phyloP scores from a whole-genome alignment of 1,140 invertebrate genomes.

The Heliothis subflexa region DNA sequence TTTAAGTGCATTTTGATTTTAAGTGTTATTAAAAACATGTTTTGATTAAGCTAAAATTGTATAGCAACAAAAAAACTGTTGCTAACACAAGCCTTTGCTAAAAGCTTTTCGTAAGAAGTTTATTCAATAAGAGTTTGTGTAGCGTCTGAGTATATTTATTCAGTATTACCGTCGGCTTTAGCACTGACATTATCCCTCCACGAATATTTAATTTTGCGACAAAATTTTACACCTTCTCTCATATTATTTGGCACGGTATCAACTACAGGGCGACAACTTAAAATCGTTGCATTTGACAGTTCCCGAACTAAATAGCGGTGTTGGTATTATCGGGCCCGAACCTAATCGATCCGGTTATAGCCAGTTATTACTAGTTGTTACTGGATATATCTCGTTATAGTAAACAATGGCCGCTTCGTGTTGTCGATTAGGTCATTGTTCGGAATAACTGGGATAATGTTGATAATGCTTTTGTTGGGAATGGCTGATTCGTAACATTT shows the following conservation, averaged over 20 bases:
- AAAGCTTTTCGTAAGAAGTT: no score
- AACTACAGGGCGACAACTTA: not conserved
- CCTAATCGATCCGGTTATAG: conserved; percentile 16
- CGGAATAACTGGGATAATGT: conserved; percentile 16
- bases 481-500: not conserved
- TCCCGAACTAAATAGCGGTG: conserved; percentile 24
- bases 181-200: not conserved
- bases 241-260: not conserved
- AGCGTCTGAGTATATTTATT: not conserved
- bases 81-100: no score
- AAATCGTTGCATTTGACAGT: conserved; percentile 17
- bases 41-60: not conserved
- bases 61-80: no score
- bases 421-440: conserved; percentile 34
- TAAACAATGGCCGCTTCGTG: conserved; percentile 24
- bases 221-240: not conserved
- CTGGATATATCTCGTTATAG: conserved; percentile 26
- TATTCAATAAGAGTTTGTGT: not conserved
- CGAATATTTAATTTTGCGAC: conserved; percentile 9
- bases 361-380: conserved; percentile 17
- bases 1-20: not conserved
- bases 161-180: not conserved
- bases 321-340: conserved; percentile 4
- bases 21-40: not conserved
- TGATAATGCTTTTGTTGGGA: conserved; percentile 16